A percentile compares a stretch with the other conserved stretches of the same genome.
These are phyloP conservation scores for Marmota monax DNA, from an alignment of 2,113 vertebrate genomes.

Conservation along the genomic window DNA sequence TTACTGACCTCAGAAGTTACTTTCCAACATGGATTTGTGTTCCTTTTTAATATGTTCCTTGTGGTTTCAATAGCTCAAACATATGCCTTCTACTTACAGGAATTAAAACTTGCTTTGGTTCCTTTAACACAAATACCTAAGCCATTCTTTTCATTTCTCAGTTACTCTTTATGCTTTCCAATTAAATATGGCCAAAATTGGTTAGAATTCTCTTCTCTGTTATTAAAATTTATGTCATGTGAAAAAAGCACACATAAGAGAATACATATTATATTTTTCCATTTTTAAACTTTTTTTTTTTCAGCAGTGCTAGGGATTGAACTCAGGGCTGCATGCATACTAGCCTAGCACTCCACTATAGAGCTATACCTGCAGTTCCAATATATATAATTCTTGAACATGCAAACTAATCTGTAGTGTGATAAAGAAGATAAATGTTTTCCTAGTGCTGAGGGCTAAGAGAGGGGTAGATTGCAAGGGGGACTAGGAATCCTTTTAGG, in stretches of 20 bases:
- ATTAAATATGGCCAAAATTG: background rate
- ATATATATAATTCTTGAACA: background rate
- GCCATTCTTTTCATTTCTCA: slow-evolving; percentile 56
- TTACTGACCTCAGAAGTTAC: slow-evolving; percentile 72
- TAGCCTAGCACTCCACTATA: background rate
- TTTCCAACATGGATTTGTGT: slow-evolving; percentile 67
- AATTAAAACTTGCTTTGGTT: background rate
- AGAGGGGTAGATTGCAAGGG: background rate
- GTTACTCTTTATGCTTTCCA: slow-evolving; percentile 41
- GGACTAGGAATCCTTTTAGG: background rate
- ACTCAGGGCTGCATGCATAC: background rate
- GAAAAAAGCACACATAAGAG: background rate
- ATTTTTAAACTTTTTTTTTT: background rate
- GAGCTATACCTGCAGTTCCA: background rate
- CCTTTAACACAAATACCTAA: slow-evolving; percentile 22
- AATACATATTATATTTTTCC: background rate
- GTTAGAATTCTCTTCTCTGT: slow-evolving; percentile 28
- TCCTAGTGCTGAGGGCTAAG: background rate
- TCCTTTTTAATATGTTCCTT: slow-evolving; percentile 71
- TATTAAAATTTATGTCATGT: background rate
- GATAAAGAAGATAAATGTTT: background rate
- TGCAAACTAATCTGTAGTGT: background rate
- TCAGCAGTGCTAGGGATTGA: background rate
- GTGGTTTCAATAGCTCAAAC: slow-evolving; percentile 60
- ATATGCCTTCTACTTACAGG: background rate